Evolutionary conservation across 1,140 invertebrate species (phyloP).

Genomic region (Mercenaria mercenaria): DNA sequence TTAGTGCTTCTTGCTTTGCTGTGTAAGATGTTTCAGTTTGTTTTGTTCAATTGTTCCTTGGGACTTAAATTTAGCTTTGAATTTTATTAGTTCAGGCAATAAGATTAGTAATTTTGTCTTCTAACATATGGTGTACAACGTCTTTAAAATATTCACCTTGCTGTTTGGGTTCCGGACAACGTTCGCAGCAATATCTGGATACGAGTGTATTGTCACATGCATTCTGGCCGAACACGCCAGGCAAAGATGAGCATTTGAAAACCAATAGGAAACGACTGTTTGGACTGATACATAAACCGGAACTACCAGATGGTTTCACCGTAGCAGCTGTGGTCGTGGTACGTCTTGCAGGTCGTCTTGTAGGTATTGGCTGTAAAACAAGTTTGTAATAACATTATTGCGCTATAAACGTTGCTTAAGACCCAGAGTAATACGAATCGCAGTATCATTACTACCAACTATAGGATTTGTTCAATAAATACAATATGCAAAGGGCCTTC

Average conservation of each 20-base stretch:
- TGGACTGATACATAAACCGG: slow-evolving; percentile 37
- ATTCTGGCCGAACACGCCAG: slow-evolving; percentile 18
- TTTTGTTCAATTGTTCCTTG: too few relatives aligned
- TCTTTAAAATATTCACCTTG: too few relatives aligned
- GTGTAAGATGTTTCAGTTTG: too few relatives aligned
- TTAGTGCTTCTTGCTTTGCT: too few relatives aligned
- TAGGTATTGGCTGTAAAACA: not conserved
- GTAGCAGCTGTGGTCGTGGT: not conserved
- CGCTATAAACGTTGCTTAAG: not conserved
- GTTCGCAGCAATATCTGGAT: slow-evolving; percentile 49
- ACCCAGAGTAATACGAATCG: not conserved
- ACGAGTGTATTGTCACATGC: slow-evolving; percentile 51
- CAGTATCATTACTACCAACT: not conserved
- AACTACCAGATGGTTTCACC: slow-evolving; percentile 43
- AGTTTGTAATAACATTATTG: not conserved
- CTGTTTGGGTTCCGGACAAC: slow-evolving; percentile 25
- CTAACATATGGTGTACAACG: too few relatives aligned
- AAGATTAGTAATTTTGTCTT: too few relatives aligned
- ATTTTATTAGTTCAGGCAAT: too few relatives aligned
- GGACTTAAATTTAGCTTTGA: too few relatives aligned
- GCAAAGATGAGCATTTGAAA: slow-evolving; percentile 46
- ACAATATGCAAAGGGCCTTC: too few relatives aligned
- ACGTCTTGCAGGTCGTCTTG: not conserved
- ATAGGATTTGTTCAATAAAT: too few relatives aligned
- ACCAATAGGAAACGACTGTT: slow-evolving; percentile 37